Conservation (phyloP, 1,140 invertebrate genomes). For the Saxidomus purpurata region DNA sequence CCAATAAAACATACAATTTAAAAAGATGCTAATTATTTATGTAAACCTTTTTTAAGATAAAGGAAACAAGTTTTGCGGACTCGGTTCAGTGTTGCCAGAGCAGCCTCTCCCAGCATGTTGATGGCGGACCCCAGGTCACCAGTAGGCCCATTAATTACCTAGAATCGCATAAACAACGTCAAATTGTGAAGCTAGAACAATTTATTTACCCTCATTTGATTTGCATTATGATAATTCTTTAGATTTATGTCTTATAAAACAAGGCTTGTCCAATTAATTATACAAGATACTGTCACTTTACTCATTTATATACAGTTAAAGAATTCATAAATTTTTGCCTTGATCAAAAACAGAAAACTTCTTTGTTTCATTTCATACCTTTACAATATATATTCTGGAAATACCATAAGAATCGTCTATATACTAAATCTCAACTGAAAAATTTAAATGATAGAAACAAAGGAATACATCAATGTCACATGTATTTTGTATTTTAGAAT, state of each 20-base stretch:
- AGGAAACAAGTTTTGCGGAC: neutral
- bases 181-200: conserved; percentile 54
- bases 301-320: conserved; percentile 60
- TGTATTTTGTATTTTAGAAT: too few relatives aligned
- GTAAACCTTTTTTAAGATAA: neutral
- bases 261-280: conserved; percentile 55
- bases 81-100: neutral
- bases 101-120: neutral
- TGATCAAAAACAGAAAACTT: conserved; percentile 37
- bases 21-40: neutral
- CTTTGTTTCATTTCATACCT: conserved; percentile 14
- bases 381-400: conserved; percentile 13
- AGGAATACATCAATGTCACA: too few relatives aligned
- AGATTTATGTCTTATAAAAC: conserved; percentile 63
- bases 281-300: conserved; percentile 62
- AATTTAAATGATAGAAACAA: too few relatives aligned
- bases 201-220: conserved; percentile 64
- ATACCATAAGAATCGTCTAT: neutral
- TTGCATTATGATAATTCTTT: conserved; percentile 62
- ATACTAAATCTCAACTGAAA: too few relatives aligned
- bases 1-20: neutral
- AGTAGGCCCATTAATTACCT: conserved; percentile 14
- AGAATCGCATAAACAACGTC: conserved; percentile 54
- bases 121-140: conserved; percentile 39
- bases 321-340: conserved; percentile 53